Evolutionary conservation across 2,797 vertebrate genomes (phyloP).

Genomic region (Arnoldichthys spilopterus): DNA sequence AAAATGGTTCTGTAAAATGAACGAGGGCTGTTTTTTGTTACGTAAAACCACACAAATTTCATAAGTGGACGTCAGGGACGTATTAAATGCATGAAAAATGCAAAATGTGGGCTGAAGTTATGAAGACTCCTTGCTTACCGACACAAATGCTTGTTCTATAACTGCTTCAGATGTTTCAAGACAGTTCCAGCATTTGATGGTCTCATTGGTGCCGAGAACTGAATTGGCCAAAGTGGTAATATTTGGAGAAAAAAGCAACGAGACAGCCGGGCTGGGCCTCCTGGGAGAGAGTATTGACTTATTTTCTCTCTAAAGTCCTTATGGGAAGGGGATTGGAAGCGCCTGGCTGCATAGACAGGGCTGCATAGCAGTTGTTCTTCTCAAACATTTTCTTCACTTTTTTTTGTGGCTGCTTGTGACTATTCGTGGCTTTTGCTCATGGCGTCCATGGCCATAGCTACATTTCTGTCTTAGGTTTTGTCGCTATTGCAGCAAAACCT

Average conservation of each 20-base stretch:
- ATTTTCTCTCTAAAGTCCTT: background rate
- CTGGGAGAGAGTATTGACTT: slow-evolving; percentile 4
- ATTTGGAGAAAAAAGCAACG: background rate
- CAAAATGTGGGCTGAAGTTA: background rate
- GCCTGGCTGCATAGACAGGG: background rate
- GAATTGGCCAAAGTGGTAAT: slow-evolving; percentile 3
- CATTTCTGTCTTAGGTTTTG: too few species aligned
- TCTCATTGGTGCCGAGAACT: background rate
- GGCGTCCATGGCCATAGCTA: too few species aligned
- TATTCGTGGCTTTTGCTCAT: too few species aligned
- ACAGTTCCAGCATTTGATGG: background rate
- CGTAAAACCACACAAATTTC: too few species aligned
- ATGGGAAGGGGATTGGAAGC: background rate
- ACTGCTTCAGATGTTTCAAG: slow-evolving; percentile 9
- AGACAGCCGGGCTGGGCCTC: slow-evolving; percentile 10
- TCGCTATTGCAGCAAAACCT: too few species aligned
- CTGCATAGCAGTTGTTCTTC: too few species aligned
- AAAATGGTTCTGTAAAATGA: too few species aligned
- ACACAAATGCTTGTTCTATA: background rate
- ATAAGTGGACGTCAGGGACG: too few species aligned
- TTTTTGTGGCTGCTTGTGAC: background rate
- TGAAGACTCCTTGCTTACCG: background rate
- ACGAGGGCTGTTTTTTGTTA: too few species aligned
- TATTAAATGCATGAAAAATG: too few species aligned
- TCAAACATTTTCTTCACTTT: too few species aligned